These are phyloP conservation scores for Noturus placidus DNA, from an alignment of 2,113 vertebrate species.

Conservation along the genomic window DNA sequence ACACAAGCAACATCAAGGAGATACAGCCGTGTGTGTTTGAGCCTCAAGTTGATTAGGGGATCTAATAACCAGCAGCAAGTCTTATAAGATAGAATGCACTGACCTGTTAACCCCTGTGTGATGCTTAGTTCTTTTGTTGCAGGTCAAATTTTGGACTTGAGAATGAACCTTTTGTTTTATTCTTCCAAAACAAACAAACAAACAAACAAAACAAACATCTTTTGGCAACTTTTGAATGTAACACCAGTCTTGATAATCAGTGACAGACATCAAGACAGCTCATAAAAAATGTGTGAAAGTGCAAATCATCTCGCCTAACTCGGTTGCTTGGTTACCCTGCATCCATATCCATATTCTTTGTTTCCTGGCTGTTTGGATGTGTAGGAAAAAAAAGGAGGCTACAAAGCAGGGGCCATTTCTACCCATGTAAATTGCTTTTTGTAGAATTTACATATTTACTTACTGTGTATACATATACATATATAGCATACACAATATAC, in stretches of 20 bases:
- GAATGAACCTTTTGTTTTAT: not conserved
- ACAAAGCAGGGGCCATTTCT: not conserved
- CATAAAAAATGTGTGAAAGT: not conserved
- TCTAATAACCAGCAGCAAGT: not conserved
- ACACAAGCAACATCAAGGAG: not conserved
- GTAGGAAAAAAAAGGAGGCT: not conserved
- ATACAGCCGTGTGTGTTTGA: not conserved
- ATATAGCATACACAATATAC: too few relatives aligned
- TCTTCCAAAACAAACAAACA: not conserved
- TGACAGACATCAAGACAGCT: slow-evolving; percentile 16
- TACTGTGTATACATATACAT: not conserved
- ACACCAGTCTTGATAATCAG: not conserved
- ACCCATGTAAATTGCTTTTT: not conserved
- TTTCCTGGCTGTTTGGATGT: slow-evolving; percentile 8
- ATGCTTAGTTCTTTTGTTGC: not conserved
- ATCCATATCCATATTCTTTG: not conserved
- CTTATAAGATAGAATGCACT: not conserved
- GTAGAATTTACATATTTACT: not conserved
- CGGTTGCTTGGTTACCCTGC: slow-evolving; percentile 25
- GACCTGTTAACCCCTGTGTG: not conserved
- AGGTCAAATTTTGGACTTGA: not conserved
- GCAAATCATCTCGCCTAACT: slow-evolving; percentile 10
- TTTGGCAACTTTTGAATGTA: not conserved
- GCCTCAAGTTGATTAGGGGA: not conserved
- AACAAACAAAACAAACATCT: not conserved